Base-by-base conservation (phyloP, 1,140 invertebrate species). In the Zaprionus gabonicus region DNA sequence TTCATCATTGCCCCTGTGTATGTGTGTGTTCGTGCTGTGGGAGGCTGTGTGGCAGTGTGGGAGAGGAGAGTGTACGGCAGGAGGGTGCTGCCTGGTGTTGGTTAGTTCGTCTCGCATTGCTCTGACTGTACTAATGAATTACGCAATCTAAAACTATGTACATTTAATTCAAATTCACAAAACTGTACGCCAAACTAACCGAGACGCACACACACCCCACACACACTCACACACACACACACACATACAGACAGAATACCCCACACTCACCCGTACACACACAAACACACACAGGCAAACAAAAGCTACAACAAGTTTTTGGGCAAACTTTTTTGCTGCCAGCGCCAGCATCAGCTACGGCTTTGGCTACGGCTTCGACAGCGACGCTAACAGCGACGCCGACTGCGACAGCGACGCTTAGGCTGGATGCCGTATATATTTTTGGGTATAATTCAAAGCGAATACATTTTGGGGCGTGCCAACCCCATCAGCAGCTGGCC, bases 131-230 rank as follows among this genome's bases (percentile, higher is more conserved):
- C 90, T 90, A 91, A 91, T 91, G 90, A 91, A 91, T 91, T 91
- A 91, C 90, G 90, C 90, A 91, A 91, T 91, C 91, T 91, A 91
- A 91, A 91, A 91, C 84, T 91, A 91, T 88, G 90, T 91, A 91
- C 87, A 91, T 91, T 91, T 91, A 91, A 91, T 91, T 91, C 87
- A 91, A 91, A 91, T 91, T 91, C 87, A 91, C 83, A 91, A 87
- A 91, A 81, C 80, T 91, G 87, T 90, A 90, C 86, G 85, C 79
- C 86, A 91, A 91, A 91, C 86, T 91, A 91, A 91, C 81, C 81
- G 62, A 82, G 49, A 86, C 86, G 67, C 83, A 73, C 76, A 59
- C 72, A 72, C 20, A 71, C 41, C 9, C 31, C 31, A 66, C 62
- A 58, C 28, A 66, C 55, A 41, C 65, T 49, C 59, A 62, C 56